Percentiles rank a stretch among this genome's conserved stretches.
Evolutionary conservation across 2,888 invertebrate genomes (phyloP).

Genomic region (Serrognathus titanus): DNA sequence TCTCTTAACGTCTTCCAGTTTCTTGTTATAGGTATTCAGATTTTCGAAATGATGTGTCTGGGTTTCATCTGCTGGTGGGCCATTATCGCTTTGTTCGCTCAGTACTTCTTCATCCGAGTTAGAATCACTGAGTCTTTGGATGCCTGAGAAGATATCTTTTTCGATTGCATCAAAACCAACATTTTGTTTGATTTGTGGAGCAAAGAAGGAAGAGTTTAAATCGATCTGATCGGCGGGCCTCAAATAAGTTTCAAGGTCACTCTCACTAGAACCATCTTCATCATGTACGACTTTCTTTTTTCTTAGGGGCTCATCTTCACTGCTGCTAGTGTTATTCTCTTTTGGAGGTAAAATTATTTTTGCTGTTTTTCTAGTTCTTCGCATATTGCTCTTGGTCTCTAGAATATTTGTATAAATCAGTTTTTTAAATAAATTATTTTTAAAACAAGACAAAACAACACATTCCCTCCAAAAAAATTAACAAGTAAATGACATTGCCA

Average conservation of each 20-base stretch:
- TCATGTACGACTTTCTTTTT: conserved; percentile 1
- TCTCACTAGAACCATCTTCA: conserved; percentile 41
- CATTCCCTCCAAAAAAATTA: no score
- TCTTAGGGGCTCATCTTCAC: not conserved
- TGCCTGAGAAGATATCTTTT: conserved; percentile 39
- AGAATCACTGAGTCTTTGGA: conserved; percentile 39
- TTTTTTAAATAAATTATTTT: no score
- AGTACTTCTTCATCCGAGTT: conserved; percentile 33
- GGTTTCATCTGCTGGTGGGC: not conserved
- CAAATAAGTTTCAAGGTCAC: conserved; percentile 55
- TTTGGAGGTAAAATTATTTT: no score
- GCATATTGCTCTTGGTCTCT: no score
- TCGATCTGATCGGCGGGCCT: conserved; percentile 55
- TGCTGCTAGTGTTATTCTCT: no score
- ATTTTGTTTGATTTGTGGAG: conserved; percentile 23
- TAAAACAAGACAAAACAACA: no score
- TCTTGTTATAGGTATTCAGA: conserved; percentile 57
- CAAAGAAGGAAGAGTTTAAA: conserved; percentile 55
- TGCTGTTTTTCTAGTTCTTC: no score
- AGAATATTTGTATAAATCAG: no score
- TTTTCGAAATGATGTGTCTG: conserved; percentile 46
- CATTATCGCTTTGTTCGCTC: conserved; percentile 4
- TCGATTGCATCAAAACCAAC: conserved; percentile 38
- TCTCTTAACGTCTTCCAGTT: conserved; percentile 60
- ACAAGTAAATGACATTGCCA: no score